These are phyloP conservation scores for Lerema accius DNA, from an alignment of 1,140 invertebrate genomes.

Conservation along the genomic window DNA sequence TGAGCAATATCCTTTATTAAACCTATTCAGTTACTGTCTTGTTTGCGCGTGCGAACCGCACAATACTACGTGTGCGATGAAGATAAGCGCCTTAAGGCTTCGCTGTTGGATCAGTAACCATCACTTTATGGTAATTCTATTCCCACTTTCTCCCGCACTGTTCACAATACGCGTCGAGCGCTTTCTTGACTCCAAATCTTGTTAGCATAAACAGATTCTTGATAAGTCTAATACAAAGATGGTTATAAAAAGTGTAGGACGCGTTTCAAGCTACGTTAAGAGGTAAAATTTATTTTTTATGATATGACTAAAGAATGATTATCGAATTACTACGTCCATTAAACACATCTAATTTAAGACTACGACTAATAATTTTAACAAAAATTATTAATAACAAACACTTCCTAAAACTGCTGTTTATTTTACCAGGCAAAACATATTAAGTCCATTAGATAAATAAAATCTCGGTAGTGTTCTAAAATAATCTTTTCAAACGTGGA, in stretches of 20 bases:
- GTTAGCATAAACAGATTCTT: slow-evolving; percentile 19
- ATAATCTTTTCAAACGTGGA: neutral
- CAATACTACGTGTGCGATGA: slow-evolving; percentile 22
- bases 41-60: neutral
- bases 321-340: no score
- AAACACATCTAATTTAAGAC: no score
- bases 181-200: slow-evolving; percentile 1
- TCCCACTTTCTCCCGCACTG: slow-evolving; percentile 14
- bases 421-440: neutral
- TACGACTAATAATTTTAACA: no score
- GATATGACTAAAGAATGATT: no score
- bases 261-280: no score
- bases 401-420: no score
- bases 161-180: slow-evolving; percentile 4
- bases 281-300: no score
- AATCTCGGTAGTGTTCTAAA: neutral
- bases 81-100: slow-evolving; percentile 28
- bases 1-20: neutral
- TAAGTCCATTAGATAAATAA: neutral
- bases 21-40: neutral
- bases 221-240: neutral
- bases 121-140: slow-evolving; percentile 31
- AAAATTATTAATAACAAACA: no score
- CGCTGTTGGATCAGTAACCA: slow-evolving; percentile 18
- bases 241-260: no score